These are phyloP conservation scores for Irena cyanogastra DNA, from an alignment of 2,113 vertebrate genomes.

Conservation along the genomic window DNA sequence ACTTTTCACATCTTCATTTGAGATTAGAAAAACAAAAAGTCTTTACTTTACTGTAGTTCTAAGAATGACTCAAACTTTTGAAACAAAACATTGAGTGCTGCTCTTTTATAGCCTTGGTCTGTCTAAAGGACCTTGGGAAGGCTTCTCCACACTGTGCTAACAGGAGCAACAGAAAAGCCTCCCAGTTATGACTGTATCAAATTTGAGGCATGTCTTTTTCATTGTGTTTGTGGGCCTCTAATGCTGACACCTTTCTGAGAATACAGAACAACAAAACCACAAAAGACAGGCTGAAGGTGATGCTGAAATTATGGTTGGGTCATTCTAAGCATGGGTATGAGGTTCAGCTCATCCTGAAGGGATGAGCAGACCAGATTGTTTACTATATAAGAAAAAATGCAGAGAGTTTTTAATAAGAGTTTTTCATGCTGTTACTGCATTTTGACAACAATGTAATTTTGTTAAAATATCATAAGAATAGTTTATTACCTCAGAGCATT, in stretches of 20 bases:
- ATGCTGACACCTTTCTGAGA: background rate
- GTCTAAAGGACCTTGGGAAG: background rate
- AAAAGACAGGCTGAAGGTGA: background rate
- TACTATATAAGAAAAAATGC: constrained; percentile 45
- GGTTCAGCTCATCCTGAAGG: background rate
- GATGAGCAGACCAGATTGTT: constrained; percentile 31
- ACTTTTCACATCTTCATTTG: background rate
- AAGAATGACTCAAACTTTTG: background rate
- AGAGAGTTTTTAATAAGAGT: constrained; percentile 61
- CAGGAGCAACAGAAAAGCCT: background rate
- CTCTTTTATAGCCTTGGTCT: background rate
- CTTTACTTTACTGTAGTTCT: background rate
- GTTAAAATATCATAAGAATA: background rate
- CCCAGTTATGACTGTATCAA: background rate
- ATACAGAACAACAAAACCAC: background rate
- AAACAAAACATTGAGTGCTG: background rate
- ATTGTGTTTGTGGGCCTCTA: background rate
- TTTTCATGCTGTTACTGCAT: constrained; percentile 52
- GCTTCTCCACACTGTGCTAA: background rate
- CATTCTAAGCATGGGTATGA: background rate
- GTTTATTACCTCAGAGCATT: background rate
- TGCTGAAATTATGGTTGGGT: background rate
- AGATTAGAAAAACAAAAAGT: background rate
- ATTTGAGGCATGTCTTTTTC: background rate
- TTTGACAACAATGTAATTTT: background rate